Conservation (phyloP, 1,140 invertebrate species). For the Drosophila virilis region DNA sequence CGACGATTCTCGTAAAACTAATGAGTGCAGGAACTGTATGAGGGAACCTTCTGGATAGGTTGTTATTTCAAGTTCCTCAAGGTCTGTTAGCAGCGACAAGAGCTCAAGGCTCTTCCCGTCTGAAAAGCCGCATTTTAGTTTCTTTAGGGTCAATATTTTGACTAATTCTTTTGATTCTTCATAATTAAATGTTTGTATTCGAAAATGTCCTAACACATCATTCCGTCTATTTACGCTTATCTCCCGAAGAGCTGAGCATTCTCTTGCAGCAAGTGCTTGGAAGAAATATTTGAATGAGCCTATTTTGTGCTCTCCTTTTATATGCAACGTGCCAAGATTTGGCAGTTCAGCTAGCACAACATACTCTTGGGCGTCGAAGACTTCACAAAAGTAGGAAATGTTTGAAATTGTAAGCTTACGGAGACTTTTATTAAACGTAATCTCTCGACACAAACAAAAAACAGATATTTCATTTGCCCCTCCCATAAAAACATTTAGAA, state of each 20-base stretch:
- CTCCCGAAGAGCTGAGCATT: neutral
- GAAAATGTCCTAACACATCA: no score
- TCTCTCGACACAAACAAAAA: neutral
- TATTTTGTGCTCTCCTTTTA: constrained; percentile 1
- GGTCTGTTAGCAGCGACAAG: neutral
- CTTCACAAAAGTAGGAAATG: neutral
- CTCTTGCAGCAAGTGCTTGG: neutral
- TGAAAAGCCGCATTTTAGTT: neutral
- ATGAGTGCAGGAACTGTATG: neutral
- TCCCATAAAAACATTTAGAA: neutral
- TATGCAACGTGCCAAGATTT: neutral
- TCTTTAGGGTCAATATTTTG: constrained; percentile 2
- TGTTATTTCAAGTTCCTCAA: neutral
- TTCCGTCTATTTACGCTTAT: neutral
- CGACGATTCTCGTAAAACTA: neutral
- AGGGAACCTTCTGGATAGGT: neutral
- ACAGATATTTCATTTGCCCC: constrained; percentile 12
- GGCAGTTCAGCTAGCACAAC: neutral
- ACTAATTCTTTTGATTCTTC: neutral
- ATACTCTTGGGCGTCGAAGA: constrained; percentile 7
- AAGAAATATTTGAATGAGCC: constrained; percentile 15
- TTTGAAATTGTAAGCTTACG: constrained; percentile 10
- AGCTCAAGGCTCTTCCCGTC: neutral
- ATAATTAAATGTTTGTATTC: neutral
- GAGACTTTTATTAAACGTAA: neutral